Evolutionary conservation across 2,888 invertebrate genomes (phyloP).

Genomic region (Anthrax anthrax): DNA sequence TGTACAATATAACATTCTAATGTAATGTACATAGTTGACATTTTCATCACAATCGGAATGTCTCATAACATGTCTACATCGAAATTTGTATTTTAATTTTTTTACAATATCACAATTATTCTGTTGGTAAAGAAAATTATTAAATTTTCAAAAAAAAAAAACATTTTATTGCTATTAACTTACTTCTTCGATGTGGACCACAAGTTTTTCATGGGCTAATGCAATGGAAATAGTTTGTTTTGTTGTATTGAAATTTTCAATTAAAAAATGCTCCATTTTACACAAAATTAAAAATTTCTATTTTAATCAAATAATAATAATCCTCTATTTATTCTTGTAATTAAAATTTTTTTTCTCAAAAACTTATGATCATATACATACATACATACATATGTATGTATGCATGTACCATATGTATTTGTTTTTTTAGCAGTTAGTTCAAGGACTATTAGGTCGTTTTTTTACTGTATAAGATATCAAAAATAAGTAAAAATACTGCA

Average conservation of each 20-base stretch:
- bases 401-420: too few relatives aligned
- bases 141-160: too few relatives aligned
- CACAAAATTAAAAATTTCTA: too few relatives aligned
- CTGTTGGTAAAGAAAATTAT: conserved; percentile 17
- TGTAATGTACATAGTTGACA: conserved; percentile 27
- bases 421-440: too few relatives aligned
- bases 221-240: conserved; percentile 12
- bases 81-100: conserved; percentile 19
- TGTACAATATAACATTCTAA: conserved; percentile 29
- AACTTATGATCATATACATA: too few relatives aligned
- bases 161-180: background rate
- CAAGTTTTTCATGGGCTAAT: conserved; percentile 13
- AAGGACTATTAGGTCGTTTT: too few relatives aligned
- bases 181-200: conserved; percentile 11
- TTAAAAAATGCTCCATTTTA: background rate
- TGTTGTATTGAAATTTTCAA: conserved; percentile 14
- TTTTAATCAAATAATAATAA: too few relatives aligned
- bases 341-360: too few relatives aligned
- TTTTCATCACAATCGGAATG: conserved; percentile 23
- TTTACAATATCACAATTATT: conserved; percentile 30
- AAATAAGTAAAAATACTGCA: too few relatives aligned
- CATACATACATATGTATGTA: too few relatives aligned
- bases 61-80: conserved; percentile 29
- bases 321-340: too few relatives aligned
- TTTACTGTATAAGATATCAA: too few relatives aligned